Conservation (phyloP, 2,113 vertebrate genomes). For the Phasianus colchicus region DNA sequence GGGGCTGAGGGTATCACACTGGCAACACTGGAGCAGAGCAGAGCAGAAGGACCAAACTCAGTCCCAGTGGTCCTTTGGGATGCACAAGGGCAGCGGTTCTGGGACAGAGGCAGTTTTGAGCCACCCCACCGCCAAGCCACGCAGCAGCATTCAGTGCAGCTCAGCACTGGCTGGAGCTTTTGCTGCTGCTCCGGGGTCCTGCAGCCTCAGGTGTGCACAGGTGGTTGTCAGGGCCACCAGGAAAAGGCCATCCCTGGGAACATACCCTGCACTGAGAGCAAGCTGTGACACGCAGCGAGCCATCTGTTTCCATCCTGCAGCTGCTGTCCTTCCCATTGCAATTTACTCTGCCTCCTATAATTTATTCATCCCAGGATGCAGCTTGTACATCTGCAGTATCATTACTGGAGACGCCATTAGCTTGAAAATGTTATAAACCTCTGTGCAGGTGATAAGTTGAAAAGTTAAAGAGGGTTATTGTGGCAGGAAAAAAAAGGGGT, state of each 20-base stretch:
- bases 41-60: background rate
- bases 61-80: background rate
- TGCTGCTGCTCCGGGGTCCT: background rate
- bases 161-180: accelerated
- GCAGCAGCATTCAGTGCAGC: background rate
- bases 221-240: background rate
- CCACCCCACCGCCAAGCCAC: background rate
- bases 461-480: slow-evolving; percentile 65
- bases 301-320: slow-evolving; percentile 63
- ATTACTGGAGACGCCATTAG: slow-evolving; percentile 61
- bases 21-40: background rate
- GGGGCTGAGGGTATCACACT: background rate
- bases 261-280: background rate
- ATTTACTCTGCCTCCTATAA: slow-evolving; percentile 55
- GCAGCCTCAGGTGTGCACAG: background rate
- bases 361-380: slow-evolving; percentile 73
- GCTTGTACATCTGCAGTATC: slow-evolving; percentile 70
- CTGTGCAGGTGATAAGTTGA: slow-evolving; percentile 66
- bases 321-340: slow-evolving; percentile 60
- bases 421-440: slow-evolving; percentile 71
- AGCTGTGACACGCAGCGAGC: background rate
- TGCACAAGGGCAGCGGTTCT: background rate
- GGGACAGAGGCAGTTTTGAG: background rate
- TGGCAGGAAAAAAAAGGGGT: background rate
- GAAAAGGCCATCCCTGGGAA: background rate